Evolutionary conservation across 2,888 invertebrate genomes (phyloP), one percentile per base, ranked within the genome.

Genomic region (Cephus nigrinus): DNA sequence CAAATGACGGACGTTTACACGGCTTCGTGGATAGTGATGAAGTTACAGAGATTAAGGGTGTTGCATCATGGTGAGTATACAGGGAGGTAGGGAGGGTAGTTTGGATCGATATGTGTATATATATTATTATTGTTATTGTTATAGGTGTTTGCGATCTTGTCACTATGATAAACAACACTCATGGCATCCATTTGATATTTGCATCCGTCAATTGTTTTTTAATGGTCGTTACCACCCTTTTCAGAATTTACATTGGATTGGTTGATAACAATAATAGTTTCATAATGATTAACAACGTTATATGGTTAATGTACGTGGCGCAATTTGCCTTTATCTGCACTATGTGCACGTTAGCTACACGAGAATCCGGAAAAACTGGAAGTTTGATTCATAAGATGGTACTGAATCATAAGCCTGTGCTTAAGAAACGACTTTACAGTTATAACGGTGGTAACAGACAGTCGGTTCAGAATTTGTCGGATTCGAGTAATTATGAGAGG

Each of bases 191-290:
- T 36, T 77, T 89, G 31, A 82, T 89, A 1, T 75, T 89, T 12
- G 86, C 84, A 35, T 89, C 88, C 15, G 83, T 87, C 1, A 89
- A 89, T 80, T 84, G 88, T 31, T 89, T 89, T 36, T 86, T 87
- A 30, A 87, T 88, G 88, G 86, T 88, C 11, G 87, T 89, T 5
- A 86, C 88, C 2, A 88, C 87, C 5, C 81, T 89, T 0, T 89
- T 89, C 68, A 81, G 89, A 33, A 88, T 89, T 68, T 89, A 89
- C 75, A 89, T 88, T 87, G 85, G 89, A 12, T 87, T 88, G 1
- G 88, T 85, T 1, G 88, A 89, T 35, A 76, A 78, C 3, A 86
- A 86, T 71, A 82, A 80, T 69, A 80, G 75, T 3, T 89, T 88
- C 68, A 88, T 89, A 78, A 55, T 88, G 69, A 84, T 88, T 69